Percentiles rank a stretch among this genome's conserved stretches.
Conservation (phyloP, 1,140 invertebrate genomes). For the Drosophila pectinifera region DNA sequence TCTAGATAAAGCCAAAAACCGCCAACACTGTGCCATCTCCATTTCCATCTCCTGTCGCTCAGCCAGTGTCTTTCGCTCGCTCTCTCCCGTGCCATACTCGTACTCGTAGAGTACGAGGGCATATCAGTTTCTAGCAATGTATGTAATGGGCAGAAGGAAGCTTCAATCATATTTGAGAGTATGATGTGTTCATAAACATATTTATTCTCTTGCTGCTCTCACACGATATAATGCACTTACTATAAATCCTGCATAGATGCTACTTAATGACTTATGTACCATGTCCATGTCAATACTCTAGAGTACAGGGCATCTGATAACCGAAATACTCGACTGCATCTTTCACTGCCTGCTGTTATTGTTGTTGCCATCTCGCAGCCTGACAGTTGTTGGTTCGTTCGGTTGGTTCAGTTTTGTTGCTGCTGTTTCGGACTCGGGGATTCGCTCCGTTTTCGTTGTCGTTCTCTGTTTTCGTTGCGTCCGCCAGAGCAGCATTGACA, state of each 20-base stretch:
- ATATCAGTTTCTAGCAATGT: neutral
- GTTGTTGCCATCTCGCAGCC: conserved; percentile 57
- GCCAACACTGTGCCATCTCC: neutral
- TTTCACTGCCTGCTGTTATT: neutral
- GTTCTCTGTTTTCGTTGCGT: conserved; percentile 30
- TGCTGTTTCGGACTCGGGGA: conserved; percentile 51
- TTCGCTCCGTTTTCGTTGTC: conserved; percentile 37
- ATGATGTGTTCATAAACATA: too few relatives aligned
- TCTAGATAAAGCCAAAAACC: neutral
- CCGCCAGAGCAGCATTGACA: conserved; percentile 66
- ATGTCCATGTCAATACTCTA: too few relatives aligned
- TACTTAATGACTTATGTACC: neutral
- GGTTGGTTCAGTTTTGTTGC: conserved; percentile 3
- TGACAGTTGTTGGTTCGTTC: conserved; percentile 13
- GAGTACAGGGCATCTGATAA: neutral
- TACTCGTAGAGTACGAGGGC: neutral
- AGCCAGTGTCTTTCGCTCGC: neutral
- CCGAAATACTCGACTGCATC: neutral
- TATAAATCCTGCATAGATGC: too few relatives aligned
- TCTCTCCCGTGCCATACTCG: neutral
- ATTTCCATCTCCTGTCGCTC: neutral
- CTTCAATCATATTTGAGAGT: neutral
- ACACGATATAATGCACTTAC: too few relatives aligned
- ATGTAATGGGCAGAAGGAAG: neutral
- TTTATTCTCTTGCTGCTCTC: too few relatives aligned